phyloP scores from a whole-genome alignment of 2,797 vertebrate species.

The Crocodylus rhombifer region DNA sequence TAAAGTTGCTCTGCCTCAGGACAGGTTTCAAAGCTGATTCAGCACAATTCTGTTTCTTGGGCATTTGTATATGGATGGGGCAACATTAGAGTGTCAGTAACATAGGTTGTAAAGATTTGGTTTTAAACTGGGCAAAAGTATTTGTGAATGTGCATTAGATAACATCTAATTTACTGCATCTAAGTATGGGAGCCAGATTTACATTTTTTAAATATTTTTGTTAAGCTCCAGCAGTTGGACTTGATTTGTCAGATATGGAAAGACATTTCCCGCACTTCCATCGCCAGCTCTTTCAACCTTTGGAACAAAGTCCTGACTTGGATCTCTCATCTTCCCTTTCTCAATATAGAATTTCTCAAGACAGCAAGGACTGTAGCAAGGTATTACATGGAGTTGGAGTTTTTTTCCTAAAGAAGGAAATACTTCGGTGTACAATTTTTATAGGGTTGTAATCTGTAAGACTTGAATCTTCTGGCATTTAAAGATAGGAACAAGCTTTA shows the following conservation, averaged over 20 bases:
- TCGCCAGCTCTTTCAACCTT: conserved; percentile 72
- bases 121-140: not conserved
- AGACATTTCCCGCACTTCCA: conserved; percentile 54
- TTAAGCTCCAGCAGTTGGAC: conserved; percentile 56
- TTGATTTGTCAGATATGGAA: conserved; percentile 71
- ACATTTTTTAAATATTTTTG: not conserved
- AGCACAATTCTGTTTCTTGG: not conserved
- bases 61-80: not conserved
- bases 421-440: not conserved
- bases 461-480: not conserved
- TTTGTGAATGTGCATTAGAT: not conserved
- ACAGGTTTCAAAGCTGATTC: not conserved
- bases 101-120: not conserved
- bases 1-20: not conserved
- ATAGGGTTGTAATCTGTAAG: not conserved
- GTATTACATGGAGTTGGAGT: conserved; percentile 45
- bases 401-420: not conserved
- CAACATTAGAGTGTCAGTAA: not conserved
- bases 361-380: conserved; percentile 53
- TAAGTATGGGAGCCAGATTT: not conserved
- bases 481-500: not conserved
- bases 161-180: rapidly evolving
- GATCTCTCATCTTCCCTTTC: conserved; percentile 70
- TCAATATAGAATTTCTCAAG: conserved; percentile 54
- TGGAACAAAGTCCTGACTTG: conserved; percentile 78